These are phyloP conservation scores for Cyanoramphus novaezelandiae DNA, from an alignment of 2,113 vertebrate species.

Conservation along the genomic window DNA sequence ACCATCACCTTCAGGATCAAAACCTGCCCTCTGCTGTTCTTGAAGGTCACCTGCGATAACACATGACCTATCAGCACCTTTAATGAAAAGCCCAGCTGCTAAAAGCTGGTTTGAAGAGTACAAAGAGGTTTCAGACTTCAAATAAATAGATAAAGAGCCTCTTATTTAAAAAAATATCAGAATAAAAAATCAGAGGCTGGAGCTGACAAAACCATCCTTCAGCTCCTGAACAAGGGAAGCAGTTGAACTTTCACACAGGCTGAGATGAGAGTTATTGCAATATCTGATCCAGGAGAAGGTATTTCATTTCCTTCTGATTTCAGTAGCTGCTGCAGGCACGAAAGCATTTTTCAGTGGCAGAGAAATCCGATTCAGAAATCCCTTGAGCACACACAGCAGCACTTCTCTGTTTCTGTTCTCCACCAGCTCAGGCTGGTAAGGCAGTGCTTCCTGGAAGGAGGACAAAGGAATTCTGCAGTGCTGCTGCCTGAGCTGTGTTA, in stretches of 20 bases:
- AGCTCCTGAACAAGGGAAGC: neutral
- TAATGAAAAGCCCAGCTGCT: slow-evolving; percentile 63
- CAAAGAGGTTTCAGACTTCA: slow-evolving; percentile 52
- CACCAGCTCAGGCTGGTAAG: neutral
- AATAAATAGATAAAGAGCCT: neutral
- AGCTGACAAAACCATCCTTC: slow-evolving; percentile 32
- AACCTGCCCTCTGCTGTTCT: slow-evolving; percentile 9
- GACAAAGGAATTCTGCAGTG: neutral
- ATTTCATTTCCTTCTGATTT: neutral
- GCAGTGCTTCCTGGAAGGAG: neutral
- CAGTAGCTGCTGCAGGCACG: neutral
- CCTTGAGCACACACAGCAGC: neutral
- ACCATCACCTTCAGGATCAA: slow-evolving; percentile 19
- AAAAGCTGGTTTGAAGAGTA: slow-evolving; percentile 2
- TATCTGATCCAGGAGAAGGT: neutral
- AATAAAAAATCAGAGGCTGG: neutral
- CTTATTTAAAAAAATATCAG: neutral
- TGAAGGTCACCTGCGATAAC: neutral
- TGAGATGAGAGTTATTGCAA: neutral
- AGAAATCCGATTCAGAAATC: neutral
- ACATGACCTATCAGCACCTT: slow-evolving; percentile 48
- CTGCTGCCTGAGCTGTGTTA: neutral
- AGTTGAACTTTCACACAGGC: neutral
- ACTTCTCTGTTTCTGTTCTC: neutral
- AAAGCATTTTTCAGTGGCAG: neutral